These are phyloP conservation scores for Drosophila setosimentum DNA, from an alignment of 2,888 invertebrate genomes.

Conservation along the genomic window DNA sequence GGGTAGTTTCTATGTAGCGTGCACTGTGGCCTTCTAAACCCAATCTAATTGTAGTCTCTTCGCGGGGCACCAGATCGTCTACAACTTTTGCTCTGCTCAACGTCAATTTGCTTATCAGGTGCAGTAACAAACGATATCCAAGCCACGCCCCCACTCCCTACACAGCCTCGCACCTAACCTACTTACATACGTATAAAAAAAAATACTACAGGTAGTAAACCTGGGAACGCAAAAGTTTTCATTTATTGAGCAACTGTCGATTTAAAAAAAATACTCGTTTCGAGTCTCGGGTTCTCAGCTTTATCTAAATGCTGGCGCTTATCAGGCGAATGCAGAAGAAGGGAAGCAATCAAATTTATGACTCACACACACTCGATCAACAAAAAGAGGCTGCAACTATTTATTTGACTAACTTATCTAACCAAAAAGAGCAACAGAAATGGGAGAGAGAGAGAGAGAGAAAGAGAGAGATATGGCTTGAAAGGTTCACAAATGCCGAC, in stretches of 20 bases:
- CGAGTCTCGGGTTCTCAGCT: constrained; percentile 31
- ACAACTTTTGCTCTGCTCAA: constrained; percentile 15
- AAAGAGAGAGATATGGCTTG: not conserved
- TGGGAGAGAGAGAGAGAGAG: not conserved
- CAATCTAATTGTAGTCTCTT: not conserved
- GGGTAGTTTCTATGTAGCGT: not conserved
- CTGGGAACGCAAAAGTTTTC: constrained; percentile 19
- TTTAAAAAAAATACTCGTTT: constrained; percentile 13
- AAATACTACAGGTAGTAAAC: no score
- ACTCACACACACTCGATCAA: constrained; percentile 61
- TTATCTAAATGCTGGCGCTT: constrained; percentile 79
- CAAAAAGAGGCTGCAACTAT: constrained; percentile 64
- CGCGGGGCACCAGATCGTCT: constrained; percentile 45
- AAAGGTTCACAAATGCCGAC: constrained; percentile 61
- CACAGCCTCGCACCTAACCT: constrained; percentile 51
- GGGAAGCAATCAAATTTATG: constrained; percentile 66
- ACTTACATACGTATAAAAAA: constrained; percentile 19
- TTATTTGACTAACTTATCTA: constrained; percentile 63
- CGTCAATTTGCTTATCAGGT: constrained; percentile 57
- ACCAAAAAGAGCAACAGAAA: constrained; percentile 18
- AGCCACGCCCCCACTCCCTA: constrained; percentile 13
- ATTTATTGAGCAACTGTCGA: constrained; percentile 50
- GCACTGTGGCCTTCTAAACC: not conserved
- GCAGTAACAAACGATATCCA: constrained; percentile 5
- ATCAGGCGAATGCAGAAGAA: constrained; percentile 55